Conservation (phyloP, 2,113 vertebrate genomes). For the Nothoprocta pentlandii region DNA sequence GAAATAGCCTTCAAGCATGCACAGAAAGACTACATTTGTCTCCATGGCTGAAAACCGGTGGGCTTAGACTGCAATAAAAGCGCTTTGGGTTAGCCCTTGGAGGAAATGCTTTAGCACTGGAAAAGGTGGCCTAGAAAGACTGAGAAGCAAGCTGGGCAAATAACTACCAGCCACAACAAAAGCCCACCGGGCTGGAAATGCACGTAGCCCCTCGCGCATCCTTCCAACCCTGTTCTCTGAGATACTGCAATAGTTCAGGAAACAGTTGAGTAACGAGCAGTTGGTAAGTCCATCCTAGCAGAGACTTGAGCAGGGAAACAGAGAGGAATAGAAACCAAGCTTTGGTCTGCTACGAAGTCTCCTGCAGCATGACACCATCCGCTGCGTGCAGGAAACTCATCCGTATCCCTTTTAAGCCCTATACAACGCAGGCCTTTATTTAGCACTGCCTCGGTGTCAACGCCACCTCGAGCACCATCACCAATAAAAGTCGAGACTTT, state of each 20-base stretch:
- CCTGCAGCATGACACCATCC: neutral
- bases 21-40: neutral
- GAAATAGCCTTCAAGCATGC: neutral
- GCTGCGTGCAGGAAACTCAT: rapidly evolving
- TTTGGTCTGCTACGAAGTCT: neutral
- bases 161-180: neutral
- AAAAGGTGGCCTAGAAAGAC: neutral
- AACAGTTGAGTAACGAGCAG: neutral
- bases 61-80: neutral
- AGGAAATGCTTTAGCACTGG: neutral
- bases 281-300: neutral
- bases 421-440: neutral
- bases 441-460: neutral
- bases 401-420: neutral
- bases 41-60: neutral
- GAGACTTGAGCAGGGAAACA: neutral
- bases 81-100: neutral
- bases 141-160: neutral
- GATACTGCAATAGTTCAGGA: rapidly evolving
- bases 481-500: slow-evolving; percentile 22
- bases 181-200: neutral
- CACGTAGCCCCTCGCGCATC: neutral
- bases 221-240: rapidly evolving
- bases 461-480: slow-evolving; percentile 51
- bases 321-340: neutral